Base-by-base conservation (phyloP, 2,113 vertebrate genomes). In the Cromileptes altivelis region DNA sequence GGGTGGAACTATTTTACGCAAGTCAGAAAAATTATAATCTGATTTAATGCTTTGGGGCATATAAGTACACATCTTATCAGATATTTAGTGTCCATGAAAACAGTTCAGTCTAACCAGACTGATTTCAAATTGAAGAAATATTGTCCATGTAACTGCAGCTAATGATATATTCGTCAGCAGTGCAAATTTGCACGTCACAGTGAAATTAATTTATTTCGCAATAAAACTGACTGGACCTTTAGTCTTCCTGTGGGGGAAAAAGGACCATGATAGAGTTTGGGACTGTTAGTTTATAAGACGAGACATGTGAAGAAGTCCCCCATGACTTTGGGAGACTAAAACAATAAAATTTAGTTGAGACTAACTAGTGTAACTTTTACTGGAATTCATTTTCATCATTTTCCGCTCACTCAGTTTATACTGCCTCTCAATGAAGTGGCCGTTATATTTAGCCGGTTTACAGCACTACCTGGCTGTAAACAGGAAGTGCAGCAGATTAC, bases 401-500 rank as follows among this genome's bases (percentile, higher is more conserved):
- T 25, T 73, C 30, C 13, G 37, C 49, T 62, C 17, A 49, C 15
- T 45, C 57, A 3, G n/a, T 75, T 74, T 61, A 27, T 74, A 30
- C 56, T 53, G 23, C 40, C 50, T 75, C 37, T 74, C 40, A 65
- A 47, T 75, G 25, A 80, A 78, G 70, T 75, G 55, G 50, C 42
- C 74, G 73, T 70, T 72, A 82, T 79, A 73, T 80, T 85, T 73
- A 82, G 67, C 67, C 73, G 30, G 65, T 88, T 90, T 86, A 85
- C 78, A 72, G 64, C 72, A 52, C 72, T 81, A 89, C 88, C 89
- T 89, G 71, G 61, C 71, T 80, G 87, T 88, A 90, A 91, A 91
- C 88, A 90, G 87, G 80, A 92, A 90, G 88, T 82, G 80, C 73
- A 55, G 76, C 78, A 87, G 89, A 91, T 93, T 90, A 91, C 70